A percentile compares a stretch with the other conserved stretches of the same genome.
Conservation (phyloP, 2,888 invertebrate genomes). For the Cynaeus angustus region DNA sequence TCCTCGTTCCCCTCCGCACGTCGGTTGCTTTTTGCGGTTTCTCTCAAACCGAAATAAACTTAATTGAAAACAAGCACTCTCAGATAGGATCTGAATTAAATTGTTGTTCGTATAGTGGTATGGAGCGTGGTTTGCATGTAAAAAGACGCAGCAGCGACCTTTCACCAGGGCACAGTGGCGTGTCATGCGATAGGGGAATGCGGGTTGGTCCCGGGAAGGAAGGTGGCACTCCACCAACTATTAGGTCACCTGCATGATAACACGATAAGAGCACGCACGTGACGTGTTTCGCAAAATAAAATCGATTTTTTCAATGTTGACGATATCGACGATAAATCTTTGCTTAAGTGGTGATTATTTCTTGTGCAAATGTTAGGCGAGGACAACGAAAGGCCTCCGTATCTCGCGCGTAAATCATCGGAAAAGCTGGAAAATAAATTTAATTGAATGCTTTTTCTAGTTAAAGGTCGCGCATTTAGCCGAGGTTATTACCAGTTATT, state of each 20-base stretch:
- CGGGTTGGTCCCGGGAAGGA: constrained; percentile 54
- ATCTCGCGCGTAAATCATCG: constrained; percentile 48
- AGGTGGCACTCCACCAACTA: constrained; percentile 52
- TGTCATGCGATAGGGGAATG: constrained; percentile 60
- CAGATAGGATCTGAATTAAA: constrained; percentile 64
- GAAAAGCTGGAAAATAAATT: constrained; percentile 50
- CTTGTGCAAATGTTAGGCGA: constrained; percentile 43
- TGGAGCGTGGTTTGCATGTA: constrained; percentile 60
- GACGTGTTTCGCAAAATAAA: constrained; percentile 36
- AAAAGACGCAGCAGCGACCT: constrained; percentile 59
- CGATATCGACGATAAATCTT: constrained; percentile 41
- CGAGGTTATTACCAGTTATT: constrained; percentile 43
- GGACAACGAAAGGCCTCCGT: constrained; percentile 47
- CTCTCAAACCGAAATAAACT: constrained; percentile 61
- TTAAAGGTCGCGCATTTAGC: constrained; percentile 45
- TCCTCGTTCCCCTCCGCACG: neutral
- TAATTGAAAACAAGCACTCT: constrained; percentile 67
- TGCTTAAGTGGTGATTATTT: constrained; percentile 47
- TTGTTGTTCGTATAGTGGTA: constrained; percentile 59
- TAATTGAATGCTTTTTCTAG: constrained; percentile 46
- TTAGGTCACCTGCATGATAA: constrained; percentile 59
- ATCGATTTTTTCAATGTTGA: constrained; percentile 19
- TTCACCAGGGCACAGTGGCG: constrained; percentile 58
- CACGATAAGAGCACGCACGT: constrained; percentile 44
- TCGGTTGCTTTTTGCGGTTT: constrained; percentile 52